Evolutionary conservation across 1,140 invertebrate species (phyloP).

Genomic region (Calliphora vicina): DNA sequence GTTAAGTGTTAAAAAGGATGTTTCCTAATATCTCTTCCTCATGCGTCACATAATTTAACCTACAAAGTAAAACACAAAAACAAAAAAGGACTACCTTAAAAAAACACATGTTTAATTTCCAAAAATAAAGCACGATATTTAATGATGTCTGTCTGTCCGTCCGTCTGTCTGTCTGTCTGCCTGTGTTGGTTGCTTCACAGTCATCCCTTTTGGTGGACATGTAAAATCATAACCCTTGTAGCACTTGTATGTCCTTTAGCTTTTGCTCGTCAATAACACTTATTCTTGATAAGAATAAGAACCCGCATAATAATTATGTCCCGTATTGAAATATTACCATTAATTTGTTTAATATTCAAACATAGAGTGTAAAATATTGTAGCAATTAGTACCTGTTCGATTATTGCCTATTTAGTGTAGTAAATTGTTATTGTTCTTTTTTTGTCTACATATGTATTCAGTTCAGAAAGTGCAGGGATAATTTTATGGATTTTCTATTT

Average conservation of each 20-base stretch:
- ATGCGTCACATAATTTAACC: background rate
- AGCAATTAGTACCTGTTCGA: background rate
- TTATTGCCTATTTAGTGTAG: background rate
- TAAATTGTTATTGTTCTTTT: background rate
- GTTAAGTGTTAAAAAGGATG: constrained; percentile 9
- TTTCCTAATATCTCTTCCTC: background rate
- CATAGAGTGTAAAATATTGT: background rate
- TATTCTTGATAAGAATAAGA: background rate
- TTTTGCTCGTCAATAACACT: background rate
- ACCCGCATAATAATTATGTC: background rate
- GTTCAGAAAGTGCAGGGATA: background rate
- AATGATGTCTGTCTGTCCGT: too few species aligned
- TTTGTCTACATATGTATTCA: background rate
- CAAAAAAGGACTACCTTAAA: background rate
- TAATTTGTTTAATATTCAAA: background rate
- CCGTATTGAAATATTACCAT: background rate
- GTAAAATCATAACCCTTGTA: background rate
- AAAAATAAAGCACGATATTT: background rate
- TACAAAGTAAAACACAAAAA: background rate
- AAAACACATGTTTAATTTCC: background rate
- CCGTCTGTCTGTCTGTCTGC: too few species aligned
- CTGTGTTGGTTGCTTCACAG: background rate
- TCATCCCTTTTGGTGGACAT: background rate
- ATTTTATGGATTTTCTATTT: background rate
- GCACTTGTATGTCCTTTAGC: background rate